These are phyloP conservation scores for Sebastiscus albofasciatus DNA, from an alignment of 2,797 vertebrate species.

Conservation along the genomic window DNA sequence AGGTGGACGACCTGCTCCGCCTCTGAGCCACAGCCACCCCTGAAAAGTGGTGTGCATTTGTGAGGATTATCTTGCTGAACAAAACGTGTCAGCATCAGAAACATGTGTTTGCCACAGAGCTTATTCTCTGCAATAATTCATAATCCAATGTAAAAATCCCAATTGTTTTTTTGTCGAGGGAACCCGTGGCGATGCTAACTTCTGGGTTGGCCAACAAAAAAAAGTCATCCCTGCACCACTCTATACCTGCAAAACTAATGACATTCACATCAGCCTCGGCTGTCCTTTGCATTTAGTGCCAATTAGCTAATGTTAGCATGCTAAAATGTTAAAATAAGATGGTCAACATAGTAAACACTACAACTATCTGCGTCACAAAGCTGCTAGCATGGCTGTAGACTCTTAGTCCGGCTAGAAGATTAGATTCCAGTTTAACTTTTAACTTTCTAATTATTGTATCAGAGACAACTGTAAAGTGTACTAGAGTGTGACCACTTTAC, in stretches of 20 bases:
- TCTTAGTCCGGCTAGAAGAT: not conserved
- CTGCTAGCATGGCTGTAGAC: not conserved
- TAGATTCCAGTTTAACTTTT: not conserved
- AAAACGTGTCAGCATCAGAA: too few relatives aligned
- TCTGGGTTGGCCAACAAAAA: too few relatives aligned
- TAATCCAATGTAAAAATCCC: too few relatives aligned
- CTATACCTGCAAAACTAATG: not conserved
- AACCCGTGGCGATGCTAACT: too few relatives aligned
- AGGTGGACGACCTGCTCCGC: fast-evolving
- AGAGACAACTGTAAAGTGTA: not conserved
- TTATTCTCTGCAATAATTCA: too few relatives aligned
- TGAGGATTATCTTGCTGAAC: too few relatives aligned
- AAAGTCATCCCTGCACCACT: too few relatives aligned
- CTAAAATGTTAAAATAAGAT: not conserved
- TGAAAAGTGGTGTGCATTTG: too few relatives aligned
- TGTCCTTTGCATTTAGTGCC: not conserved
- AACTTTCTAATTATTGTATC: not conserved
- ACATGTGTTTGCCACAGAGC: too few relatives aligned
- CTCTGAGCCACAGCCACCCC: too few relatives aligned
- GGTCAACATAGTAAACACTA: too few relatives aligned
- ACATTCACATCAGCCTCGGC: not conserved
- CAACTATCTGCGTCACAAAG: not conserved
- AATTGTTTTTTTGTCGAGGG: too few relatives aligned
- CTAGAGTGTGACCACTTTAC: not conserved
- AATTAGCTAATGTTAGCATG: not conserved